These are phyloP conservation scores for Cephalopterus ornatus DNA, from an alignment of 2,113 vertebrate genomes.

Conservation along the genomic window DNA sequence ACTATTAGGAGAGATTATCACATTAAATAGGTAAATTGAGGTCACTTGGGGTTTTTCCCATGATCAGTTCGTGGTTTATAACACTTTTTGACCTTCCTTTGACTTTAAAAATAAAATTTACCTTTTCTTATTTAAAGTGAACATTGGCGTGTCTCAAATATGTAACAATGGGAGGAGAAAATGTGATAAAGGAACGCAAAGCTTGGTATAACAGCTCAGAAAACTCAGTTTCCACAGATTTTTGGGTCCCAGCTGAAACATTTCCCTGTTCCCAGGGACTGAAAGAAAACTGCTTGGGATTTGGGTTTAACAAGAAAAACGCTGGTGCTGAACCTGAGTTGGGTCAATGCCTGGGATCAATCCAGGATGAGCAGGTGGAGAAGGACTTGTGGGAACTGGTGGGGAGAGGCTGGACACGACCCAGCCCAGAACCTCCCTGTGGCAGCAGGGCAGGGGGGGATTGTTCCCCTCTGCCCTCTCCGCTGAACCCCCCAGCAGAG, in stretches of 20 bases:
- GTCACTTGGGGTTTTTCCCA: neutral
- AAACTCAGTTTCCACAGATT: neutral
- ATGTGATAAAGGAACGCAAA: neutral
- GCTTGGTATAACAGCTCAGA: rapidly evolving
- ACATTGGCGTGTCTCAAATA: neutral
- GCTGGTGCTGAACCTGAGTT: neutral
- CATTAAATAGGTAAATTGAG: neutral
- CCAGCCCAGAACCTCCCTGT: neutral
- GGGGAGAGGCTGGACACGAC: neutral
- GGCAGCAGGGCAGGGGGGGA: neutral
- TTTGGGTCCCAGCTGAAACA: neutral
- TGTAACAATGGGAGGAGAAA: neutral
- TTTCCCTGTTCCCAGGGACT: neutral
- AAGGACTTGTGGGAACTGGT: neutral
- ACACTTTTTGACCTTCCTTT: neutral
- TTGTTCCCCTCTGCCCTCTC: neutral
- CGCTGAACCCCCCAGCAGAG: neutral
- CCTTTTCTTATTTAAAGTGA: neutral
- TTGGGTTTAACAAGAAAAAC: neutral
- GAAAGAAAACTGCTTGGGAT: neutral
- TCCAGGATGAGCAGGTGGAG: neutral
- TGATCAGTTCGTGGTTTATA: neutral
- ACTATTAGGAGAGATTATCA: neutral
- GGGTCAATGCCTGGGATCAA: no score
- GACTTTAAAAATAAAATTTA: neutral